Conservation (phyloP, 2,888 invertebrate species). For the Actias luna region DNA sequence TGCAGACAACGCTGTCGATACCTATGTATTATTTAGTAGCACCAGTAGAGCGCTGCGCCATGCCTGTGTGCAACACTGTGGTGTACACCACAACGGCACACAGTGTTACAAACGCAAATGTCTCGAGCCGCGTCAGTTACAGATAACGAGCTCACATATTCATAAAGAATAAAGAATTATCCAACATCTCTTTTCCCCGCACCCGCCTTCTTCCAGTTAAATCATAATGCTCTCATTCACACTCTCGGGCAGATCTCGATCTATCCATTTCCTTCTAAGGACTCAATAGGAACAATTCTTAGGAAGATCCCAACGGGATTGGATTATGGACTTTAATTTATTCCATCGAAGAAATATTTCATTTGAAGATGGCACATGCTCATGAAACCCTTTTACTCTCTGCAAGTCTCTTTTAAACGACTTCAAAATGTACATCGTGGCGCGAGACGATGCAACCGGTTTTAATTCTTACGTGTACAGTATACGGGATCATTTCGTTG, state of each 20-base stretch:
- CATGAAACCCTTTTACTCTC: constrained; percentile 76
- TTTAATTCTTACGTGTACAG: constrained; percentile 78
- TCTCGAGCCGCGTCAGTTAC: constrained; percentile 65
- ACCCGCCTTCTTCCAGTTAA: constrained; percentile 55
- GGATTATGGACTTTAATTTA: constrained; percentile 81
- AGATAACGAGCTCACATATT: constrained; percentile 81
- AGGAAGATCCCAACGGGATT: constrained; percentile 54
- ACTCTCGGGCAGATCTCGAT: constrained; percentile 75
- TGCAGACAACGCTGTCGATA: constrained; percentile 77
- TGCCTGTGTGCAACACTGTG: constrained; percentile 34
- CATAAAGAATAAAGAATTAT: constrained; percentile 82
- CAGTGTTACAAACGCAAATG: constrained; percentile 50
- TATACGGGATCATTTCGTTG: constrained; percentile 70
- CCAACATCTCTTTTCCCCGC: constrained; percentile 65
- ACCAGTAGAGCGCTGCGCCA: constrained; percentile 58
- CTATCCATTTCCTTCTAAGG: constrained; percentile 76
- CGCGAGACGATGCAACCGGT: constrained; percentile 67
- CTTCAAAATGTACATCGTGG: constrained; percentile 75
- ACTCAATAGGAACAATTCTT: constrained; percentile 62
- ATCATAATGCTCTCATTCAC: constrained; percentile 79
- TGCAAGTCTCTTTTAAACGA: constrained; percentile 53
- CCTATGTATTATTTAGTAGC: constrained; percentile 80
- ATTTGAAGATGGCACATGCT: constrained; percentile 63
- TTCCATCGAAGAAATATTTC: constrained; percentile 79
- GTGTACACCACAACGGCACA: constrained; percentile 46